Evolutionary conservation across 1,140 invertebrate genomes (phyloP), one percentile per base, ranked within the genome.

Genomic region (Drosophila kanapiae): DNA sequence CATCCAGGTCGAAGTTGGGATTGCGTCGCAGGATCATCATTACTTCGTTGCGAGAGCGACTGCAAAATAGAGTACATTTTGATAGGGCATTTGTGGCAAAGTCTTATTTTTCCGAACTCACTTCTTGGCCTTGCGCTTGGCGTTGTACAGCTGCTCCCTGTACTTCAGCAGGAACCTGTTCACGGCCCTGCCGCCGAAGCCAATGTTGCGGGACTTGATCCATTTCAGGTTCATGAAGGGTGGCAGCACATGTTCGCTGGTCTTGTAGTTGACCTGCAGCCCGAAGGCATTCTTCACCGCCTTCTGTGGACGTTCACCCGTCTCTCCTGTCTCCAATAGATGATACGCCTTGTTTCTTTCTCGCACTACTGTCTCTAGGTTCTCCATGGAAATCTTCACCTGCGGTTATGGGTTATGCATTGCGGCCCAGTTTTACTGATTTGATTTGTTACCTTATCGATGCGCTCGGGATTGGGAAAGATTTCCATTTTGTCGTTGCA

Each of bases 401-500:
- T 88, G 43, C 0, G 33, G n/a, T 7, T 29, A 5, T 4, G 16
- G 8, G 10, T 14, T 63, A 9, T 37, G n/a, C 3, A 33, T 47
- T n/a, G 9, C 3, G 1, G 1, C 10, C 8, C 14, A 13, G 1
- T 5, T 23, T 0, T 3, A 56, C 54, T 23, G 9, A 4, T 6
- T 4, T 0, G 9, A 23, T 27, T 29, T 29, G 2, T n/a, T 43
- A 99, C 97, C 95, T 99, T 99, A 92, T 99, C 98, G 51, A 99
- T 94, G 91, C 99, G 95, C 94, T 99, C 99, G 31, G 98, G 98
- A 94, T 96, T 99, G 11, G 98, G 97, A 93, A 99, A 98, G n/a
- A 96, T 74, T 92, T 95, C 93, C 40, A 92, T 93, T 85, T 96
- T 94, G 68, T 95, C 91, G 54, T 96, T 96, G 87, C 95, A 96